phyloP scores from a whole-genome alignment of 2,113 vertebrate species.

The Gnathonemus echidnorhynchus region DNA sequence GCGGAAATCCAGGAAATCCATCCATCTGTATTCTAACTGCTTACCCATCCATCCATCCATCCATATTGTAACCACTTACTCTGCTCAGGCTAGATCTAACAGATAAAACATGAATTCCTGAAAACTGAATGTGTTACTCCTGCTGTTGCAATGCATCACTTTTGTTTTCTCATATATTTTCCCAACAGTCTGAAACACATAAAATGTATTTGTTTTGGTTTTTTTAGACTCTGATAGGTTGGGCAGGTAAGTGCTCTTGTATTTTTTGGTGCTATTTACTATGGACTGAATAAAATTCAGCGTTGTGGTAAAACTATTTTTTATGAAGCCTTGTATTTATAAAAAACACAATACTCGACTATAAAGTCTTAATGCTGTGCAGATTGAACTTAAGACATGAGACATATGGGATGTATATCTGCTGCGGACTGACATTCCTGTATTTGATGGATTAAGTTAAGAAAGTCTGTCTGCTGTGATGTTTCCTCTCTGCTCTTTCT shows the following conservation, averaged over 20 bases:
- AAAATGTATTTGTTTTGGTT: not conserved
- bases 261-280: not conserved
- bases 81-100: not conserved
- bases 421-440: constrained; percentile 26
- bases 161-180: not conserved
- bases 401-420: constrained; percentile 46
- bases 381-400: constrained; percentile 22
- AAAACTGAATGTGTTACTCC: not conserved
- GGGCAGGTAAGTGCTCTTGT: not conserved
- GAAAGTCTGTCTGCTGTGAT: constrained; percentile 2
- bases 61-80: not conserved
- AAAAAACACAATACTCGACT: constrained; percentile 15
- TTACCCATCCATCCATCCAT: not conserved
- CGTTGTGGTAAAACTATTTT: not conserved
- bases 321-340: not conserved
- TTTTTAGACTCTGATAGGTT: not conserved
- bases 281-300: not conserved
- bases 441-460: constrained; percentile 34
- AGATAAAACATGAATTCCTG: not conserved
- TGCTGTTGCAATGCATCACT: not conserved
- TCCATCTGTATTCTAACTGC: not conserved
- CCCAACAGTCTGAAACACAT: not conserved
- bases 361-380: constrained; percentile 28
- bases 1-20: not conserved
- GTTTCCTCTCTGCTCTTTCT: not conserved